These are phyloP conservation scores for Amyelois transitella DNA, from an alignment of 1,140 invertebrate species.

Conservation along the genomic window DNA sequence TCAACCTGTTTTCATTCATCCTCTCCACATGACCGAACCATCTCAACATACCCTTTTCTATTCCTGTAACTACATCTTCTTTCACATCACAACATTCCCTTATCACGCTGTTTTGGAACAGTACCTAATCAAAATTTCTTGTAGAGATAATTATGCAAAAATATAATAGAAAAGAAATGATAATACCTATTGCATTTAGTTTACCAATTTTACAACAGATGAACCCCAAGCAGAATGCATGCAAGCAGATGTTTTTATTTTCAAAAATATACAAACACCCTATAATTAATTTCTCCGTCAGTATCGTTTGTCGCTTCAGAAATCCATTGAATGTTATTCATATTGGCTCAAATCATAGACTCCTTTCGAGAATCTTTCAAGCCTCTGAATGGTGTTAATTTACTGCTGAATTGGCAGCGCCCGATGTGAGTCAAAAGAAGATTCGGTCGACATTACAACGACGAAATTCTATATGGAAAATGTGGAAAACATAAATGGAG, in stretches of 20 bases:
- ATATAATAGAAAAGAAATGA: too few species aligned
- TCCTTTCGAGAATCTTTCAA: conserved; percentile 32
- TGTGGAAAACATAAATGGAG: conserved; percentile 62
- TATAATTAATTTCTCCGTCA: not conserved
- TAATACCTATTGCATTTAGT: too few species aligned
- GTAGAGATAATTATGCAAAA: too few species aligned
- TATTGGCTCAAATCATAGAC: conserved; percentile 14
- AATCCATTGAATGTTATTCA: conserved; percentile 2
- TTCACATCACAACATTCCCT: too few species aligned
- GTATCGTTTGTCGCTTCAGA: not conserved
- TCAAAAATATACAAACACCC: conserved; percentile 1
- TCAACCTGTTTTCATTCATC: too few species aligned
- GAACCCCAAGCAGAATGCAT: too few species aligned
- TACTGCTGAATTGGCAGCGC: conserved; percentile 50
- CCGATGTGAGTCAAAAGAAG: conserved; percentile 50
- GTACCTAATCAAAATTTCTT: too few species aligned
- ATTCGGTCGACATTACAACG: conserved; percentile 43
- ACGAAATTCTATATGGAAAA: conserved; percentile 66
- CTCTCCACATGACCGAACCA: too few species aligned
- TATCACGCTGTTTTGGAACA: too few species aligned
- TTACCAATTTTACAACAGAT: too few species aligned
- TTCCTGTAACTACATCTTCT: too few species aligned
- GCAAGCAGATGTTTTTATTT: conserved; percentile 9
- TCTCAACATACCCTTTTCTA: too few species aligned
- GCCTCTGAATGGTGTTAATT: conserved; percentile 60